A percentile compares a stretch with the other conserved stretches of the same genome.
phyloP scores from a whole-genome alignment of 2,888 invertebrate genomes.

The Iphiclides podalirius region DNA sequence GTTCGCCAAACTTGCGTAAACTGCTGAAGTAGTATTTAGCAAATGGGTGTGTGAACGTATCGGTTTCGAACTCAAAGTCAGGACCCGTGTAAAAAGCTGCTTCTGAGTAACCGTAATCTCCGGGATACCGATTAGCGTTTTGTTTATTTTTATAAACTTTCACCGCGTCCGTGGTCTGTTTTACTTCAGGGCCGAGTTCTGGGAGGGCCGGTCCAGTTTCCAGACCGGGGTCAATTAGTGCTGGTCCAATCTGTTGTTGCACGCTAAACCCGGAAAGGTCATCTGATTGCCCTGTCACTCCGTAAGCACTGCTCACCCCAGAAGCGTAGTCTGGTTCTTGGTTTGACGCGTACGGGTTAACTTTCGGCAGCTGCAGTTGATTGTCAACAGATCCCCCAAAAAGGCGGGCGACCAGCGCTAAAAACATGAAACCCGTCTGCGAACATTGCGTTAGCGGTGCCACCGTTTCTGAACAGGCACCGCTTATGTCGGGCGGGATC shows the following conservation, averaged over 20 bases:
- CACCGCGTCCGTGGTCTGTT: constrained; percentile 29
- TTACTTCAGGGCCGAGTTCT: background rate
- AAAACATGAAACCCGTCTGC: constrained; percentile 77
- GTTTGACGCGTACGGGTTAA: constrained; percentile 10
- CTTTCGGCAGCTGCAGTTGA: background rate
- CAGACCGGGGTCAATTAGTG: background rate
- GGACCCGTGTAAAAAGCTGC: constrained; percentile 43
- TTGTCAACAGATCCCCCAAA: constrained; percentile 56
- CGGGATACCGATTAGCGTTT: constrained; percentile 37
- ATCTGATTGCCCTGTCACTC: background rate
- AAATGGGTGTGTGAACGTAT: constrained; percentile 32
- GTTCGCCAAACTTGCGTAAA: constrained; percentile 21
- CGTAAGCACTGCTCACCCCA: background rate
- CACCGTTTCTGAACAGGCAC: constrained; percentile 72
- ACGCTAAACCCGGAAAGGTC: background rate
- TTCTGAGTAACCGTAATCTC: constrained; percentile 41
- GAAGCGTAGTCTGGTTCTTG: background rate
- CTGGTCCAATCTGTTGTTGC: background rate
- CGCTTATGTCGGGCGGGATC: constrained; percentile 78
- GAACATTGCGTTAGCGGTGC: constrained; percentile 79
- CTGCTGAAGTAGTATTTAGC: constrained; percentile 18
- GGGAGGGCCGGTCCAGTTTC: constrained; percentile 32
- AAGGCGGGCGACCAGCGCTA: constrained; percentile 76
- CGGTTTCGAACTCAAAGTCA: constrained; percentile 33
- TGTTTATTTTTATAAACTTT: constrained; percentile 25